Evolutionary conservation across 2,113 vertebrate species (phyloP), one percentile per base, ranked within the genome.

Genomic region (Chaenogobius annularis): DNA sequence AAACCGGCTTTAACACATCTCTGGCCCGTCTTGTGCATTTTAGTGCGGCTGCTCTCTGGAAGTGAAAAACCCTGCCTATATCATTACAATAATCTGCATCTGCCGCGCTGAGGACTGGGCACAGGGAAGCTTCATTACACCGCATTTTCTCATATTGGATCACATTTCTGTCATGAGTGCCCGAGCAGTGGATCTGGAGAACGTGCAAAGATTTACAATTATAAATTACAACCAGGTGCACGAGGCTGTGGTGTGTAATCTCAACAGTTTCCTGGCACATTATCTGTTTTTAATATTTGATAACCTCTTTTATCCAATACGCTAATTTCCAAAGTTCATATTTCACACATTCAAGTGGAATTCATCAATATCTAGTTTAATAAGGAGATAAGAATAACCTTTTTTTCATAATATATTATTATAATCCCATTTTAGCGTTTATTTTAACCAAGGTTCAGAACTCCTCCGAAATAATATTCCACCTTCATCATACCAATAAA

Each of bases 121-220:
- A 79, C 77, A 82, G 85, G 90, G 86, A 89, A 84, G 80, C 82
- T 90, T 91, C 89, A 89, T 92, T 90, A 91, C 88, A 87, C 84
- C 72, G 58, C 74, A 88, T 91, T 93, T 90, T 85, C 70, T 81
- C 82, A 85, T 89, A 92, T 89, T 88, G 89, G 85, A 91, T 86
- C 82, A 88, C 86, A 83, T 90, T 87, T 83, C 78, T 85, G 86
- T 88, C 46, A 72, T 83, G 90, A 87, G 78, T 55, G 74, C 68
- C 77, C 79, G 73, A 83, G 80, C 74, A 74, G 68, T 61, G 69
- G 74, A 55, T 54, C 73, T 31, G 54, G 43, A 63, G 70, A 72
- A 87, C 67, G 81, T 87, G 87, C 83, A 72, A 70, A 66, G 80
- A 87, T 84, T 91, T 79, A 83, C 65, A 86, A 89, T 82, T 75